These are phyloP conservation scores for Trichopoda pennipes DNA, from an alignment of 2,888 invertebrate species.

Conservation along the genomic window DNA sequence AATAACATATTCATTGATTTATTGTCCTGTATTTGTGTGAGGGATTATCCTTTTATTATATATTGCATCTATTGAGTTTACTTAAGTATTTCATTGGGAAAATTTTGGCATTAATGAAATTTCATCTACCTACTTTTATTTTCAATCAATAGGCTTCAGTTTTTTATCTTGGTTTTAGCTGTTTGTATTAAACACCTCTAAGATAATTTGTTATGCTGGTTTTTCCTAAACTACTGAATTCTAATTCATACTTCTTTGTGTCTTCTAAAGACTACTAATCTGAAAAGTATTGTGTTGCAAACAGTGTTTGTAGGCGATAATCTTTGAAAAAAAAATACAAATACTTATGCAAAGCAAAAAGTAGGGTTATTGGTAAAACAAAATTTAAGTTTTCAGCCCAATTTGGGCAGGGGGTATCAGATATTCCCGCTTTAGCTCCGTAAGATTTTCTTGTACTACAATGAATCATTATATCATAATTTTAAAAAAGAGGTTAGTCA, in stretches of 20 bases:
- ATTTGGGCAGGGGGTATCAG: not conserved
- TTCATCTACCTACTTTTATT: constrained; percentile 49
- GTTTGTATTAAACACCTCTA: constrained; percentile 46
- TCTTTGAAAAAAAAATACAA: constrained; percentile 9
- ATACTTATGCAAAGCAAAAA: not conserved
- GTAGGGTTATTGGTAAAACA: not conserved
- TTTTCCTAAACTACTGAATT: constrained; percentile 24
- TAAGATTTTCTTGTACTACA: too few relatives aligned
- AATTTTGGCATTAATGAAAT: constrained; percentile 15
- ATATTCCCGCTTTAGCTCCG: too few relatives aligned
- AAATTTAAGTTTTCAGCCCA: not conserved
- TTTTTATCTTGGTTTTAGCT: constrained; percentile 2
- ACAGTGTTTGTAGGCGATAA: constrained; percentile 26
- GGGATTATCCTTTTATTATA: constrained; percentile 56
- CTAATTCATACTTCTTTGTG: not conserved
- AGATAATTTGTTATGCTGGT: constrained; percentile 58
- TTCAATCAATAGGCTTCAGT: constrained; percentile 29
- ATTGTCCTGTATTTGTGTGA: constrained; percentile 58
- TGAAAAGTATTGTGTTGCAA: constrained; percentile 19
- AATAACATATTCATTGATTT: constrained; percentile 60
- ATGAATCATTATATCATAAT: too few relatives aligned
- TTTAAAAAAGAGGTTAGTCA: too few relatives aligned
- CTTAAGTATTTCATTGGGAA: constrained; percentile 25
- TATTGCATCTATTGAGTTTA: constrained; percentile 67
- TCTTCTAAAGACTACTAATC: constrained; percentile 38